phyloP scores from a whole-genome alignment of 1,140 invertebrate species.

The Onthophagus taurus region DNA sequence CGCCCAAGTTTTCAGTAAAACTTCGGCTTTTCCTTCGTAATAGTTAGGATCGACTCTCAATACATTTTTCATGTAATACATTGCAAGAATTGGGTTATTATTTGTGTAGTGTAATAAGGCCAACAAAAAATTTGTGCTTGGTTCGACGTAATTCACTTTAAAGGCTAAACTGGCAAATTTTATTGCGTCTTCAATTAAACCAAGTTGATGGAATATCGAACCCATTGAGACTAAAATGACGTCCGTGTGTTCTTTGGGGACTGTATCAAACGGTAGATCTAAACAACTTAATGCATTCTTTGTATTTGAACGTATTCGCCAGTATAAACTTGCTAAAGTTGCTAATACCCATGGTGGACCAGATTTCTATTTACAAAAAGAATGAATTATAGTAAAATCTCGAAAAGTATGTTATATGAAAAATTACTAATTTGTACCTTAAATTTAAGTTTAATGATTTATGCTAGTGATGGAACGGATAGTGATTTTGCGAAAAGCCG shows the following conservation, averaged over 20 bases:
- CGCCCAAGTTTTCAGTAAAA: constrained; percentile 47
- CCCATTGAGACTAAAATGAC: constrained; percentile 52
- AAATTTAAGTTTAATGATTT: background rate
- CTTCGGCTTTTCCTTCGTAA: constrained; percentile 43
- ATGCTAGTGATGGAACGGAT: too few species aligned
- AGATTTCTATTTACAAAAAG: constrained; percentile 55
- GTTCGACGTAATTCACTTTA: constrained; percentile 52
- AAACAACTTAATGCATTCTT: constrained; percentile 55
- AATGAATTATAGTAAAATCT: too few species aligned
- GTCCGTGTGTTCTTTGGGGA: constrained; percentile 44
- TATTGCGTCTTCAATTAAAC: constrained; percentile 51
- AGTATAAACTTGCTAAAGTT: constrained; percentile 56
- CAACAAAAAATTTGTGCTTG: constrained; percentile 58
- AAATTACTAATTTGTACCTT: too few species aligned
- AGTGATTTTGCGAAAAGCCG: too few species aligned
- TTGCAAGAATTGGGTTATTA: constrained; percentile 55
- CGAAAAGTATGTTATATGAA: too few species aligned
- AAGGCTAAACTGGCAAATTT: constrained; percentile 47
- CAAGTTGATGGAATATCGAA: constrained; percentile 53
- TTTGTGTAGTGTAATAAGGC: constrained; percentile 55
- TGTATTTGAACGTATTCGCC: constrained; percentile 52
- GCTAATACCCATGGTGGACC: constrained; percentile 56
- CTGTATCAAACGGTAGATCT: constrained; percentile 44
- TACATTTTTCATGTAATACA: constrained; percentile 57
- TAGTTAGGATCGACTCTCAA: constrained; percentile 48